Evolutionary conservation across 2,888 invertebrate species (phyloP).

Genomic region (Dynastes grantii): DNA sequence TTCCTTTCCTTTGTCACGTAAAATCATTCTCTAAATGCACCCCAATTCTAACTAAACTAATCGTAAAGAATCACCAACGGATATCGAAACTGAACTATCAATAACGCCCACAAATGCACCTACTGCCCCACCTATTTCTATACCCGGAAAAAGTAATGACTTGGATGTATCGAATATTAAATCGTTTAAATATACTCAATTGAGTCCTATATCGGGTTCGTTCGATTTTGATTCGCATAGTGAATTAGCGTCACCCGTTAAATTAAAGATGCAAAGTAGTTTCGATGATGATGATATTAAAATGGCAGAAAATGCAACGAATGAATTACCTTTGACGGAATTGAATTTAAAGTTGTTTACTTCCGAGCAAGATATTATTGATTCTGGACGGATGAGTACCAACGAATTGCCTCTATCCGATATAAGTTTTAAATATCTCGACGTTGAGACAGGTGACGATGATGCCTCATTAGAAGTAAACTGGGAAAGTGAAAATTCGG

Average conservation of each 20-base stretch:
- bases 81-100: slow-evolving; percentile 59
- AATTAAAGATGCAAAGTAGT: slow-evolving; percentile 54
- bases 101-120: slow-evolving; percentile 66
- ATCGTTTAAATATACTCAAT: slow-evolving; percentile 51
- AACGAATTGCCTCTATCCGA: slow-evolving; percentile 66
- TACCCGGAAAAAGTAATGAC: slow-evolving; percentile 66
- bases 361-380: slow-evolving; percentile 58
- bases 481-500: slow-evolving; percentile 62
- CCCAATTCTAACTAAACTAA: background rate
- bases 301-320: slow-evolving; percentile 73
- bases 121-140: slow-evolving; percentile 62
- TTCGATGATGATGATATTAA: slow-evolving; percentile 64
- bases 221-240: slow-evolving; percentile 64
- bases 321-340: slow-evolving; percentile 79
- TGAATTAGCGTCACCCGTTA: slow-evolving; percentile 60
- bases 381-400: slow-evolving; percentile 60
- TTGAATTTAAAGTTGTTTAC: slow-evolving; percentile 68
- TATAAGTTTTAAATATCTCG: slow-evolving; percentile 60
- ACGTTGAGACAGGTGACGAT: slow-evolving; percentile 27
- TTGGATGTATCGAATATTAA: slow-evolving; percentile 55
- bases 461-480: slow-evolving; percentile 63
- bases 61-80: slow-evolving; percentile 31
- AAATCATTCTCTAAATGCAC: background rate
- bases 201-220: slow-evolving; percentile 68
- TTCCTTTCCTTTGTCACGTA: background rate